These are phyloP conservation scores for Quadroppia sp. DNA, from an alignment of 2,888 invertebrate genomes.

Conservation along the genomic window DNA sequence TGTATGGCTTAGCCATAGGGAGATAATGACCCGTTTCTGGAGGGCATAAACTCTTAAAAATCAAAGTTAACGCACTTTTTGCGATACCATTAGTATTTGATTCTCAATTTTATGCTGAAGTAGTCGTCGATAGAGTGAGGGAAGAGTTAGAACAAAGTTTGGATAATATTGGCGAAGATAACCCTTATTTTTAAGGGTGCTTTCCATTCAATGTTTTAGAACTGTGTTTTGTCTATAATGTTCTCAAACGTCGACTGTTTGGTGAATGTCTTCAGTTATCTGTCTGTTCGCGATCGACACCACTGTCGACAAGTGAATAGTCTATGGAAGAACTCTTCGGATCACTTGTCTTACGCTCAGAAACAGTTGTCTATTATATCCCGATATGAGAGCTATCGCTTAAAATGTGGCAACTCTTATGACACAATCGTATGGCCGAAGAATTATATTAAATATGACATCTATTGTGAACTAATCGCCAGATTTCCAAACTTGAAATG, in stretches of 20 bases:
- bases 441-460: constrained; percentile 31
- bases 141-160: not conserved
- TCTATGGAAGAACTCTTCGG: not conserved
- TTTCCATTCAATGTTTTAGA: not conserved
- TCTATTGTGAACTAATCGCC: constrained; percentile 20
- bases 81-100: not conserved
- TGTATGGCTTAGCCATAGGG: not conserved
- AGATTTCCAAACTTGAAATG: constrained; percentile 32
- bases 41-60: not conserved
- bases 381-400: not conserved
- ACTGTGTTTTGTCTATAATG: not conserved
- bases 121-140: not conserved
- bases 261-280: constrained; percentile 18
- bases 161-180: not conserved
- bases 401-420: not conserved
- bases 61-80: not conserved
- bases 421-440: constrained; percentile 34
- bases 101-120: not conserved
- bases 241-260: constrained; percentile 37
- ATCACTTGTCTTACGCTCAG: constrained; percentile 27
- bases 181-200: not conserved
- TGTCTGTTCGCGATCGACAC: constrained; percentile 34
- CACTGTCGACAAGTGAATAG: constrained; percentile 24
- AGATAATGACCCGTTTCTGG: constrained; percentile 26
- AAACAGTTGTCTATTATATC: constrained; percentile 15